Evolutionary conservation across 2,113 vertebrate species (phyloP).

Genomic region (Lophius piscatorius): DNA sequence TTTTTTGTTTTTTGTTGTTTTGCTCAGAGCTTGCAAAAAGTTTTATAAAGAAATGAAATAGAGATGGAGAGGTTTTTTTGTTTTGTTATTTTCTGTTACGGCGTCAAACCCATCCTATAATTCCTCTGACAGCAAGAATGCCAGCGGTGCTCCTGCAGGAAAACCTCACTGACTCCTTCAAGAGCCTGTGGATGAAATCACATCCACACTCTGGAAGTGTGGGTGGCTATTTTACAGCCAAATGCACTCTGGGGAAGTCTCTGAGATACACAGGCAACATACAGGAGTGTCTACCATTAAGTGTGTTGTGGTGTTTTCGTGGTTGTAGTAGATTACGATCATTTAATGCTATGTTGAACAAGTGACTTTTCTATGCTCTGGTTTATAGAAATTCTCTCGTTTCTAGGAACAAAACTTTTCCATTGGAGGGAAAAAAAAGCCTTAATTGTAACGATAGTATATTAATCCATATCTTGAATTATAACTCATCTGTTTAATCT

Average conservation of each 20-base stretch:
- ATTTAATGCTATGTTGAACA: no score
- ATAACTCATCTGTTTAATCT: no score
- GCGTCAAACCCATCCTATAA: constrained; percentile 30
- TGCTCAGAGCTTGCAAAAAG: no score
- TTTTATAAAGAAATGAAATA: neutral
- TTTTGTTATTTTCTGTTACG: neutral
- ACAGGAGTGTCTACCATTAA: constrained; percentile 8
- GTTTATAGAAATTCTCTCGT: no score
- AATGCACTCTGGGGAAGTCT: constrained; percentile 37
- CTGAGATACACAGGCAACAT: neutral
- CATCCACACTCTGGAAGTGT: constrained; percentile 39
- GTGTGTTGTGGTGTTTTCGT: no score
- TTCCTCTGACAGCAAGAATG: constrained; percentile 63
- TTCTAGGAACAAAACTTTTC: no score
- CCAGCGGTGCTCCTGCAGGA: constrained; percentile 31
- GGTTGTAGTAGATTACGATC: neutral
- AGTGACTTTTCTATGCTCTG: no score
- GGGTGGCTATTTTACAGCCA: constrained; percentile 42
- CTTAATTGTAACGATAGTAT: no score
- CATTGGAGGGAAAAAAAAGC: no score
- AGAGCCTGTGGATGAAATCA: constrained; percentile 38
- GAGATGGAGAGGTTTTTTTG: neutral
- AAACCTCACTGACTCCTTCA: constrained; percentile 38
- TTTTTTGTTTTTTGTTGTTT: no score
- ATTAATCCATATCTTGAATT: no score